Evolutionary conservation across 2,888 invertebrate genomes (phyloP).

Genomic region (Luperina nickerlii): DNA sequence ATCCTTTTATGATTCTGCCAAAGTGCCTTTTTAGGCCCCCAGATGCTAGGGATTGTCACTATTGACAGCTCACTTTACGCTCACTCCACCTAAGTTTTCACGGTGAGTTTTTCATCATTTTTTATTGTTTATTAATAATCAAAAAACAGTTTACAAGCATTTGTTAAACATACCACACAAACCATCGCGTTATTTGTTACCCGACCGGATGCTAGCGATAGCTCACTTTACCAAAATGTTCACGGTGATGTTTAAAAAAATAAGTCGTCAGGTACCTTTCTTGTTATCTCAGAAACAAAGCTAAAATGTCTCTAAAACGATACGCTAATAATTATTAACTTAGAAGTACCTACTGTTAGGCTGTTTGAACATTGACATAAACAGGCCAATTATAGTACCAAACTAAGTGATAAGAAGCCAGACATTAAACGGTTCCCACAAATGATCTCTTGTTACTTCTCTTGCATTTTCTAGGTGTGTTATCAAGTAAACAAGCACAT

Average conservation of each 20-base stretch:
- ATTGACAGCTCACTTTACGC: too few species aligned
- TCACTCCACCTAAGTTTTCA: too few species aligned
- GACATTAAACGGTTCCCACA: constrained; percentile 8
- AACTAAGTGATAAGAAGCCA: constrained; percentile 19
- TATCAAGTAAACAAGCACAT: constrained; percentile 1
- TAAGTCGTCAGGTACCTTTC: background rate
- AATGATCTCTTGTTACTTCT: constrained; percentile 16
- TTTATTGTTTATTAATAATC: too few species aligned
- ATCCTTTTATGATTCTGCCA: too few species aligned
- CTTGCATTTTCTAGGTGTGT: background rate
- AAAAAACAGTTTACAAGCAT: too few species aligned
- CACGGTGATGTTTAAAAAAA: background rate
- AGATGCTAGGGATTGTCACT: too few species aligned
- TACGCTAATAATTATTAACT: background rate
- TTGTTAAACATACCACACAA: too few species aligned
- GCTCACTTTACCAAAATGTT: background rate
- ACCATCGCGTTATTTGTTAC: too few species aligned
- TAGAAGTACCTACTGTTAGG: background rate
- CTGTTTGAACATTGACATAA: background rate
- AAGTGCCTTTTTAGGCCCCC: too few species aligned
- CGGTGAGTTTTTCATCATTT: too few species aligned
- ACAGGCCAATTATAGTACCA: background rate
- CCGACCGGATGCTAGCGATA: too few species aligned
- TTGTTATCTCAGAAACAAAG: background rate
- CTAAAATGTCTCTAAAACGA: too few species aligned